phyloP scores from a whole-genome alignment of 2,797 vertebrate genomes.

The Cuculus canorus region DNA sequence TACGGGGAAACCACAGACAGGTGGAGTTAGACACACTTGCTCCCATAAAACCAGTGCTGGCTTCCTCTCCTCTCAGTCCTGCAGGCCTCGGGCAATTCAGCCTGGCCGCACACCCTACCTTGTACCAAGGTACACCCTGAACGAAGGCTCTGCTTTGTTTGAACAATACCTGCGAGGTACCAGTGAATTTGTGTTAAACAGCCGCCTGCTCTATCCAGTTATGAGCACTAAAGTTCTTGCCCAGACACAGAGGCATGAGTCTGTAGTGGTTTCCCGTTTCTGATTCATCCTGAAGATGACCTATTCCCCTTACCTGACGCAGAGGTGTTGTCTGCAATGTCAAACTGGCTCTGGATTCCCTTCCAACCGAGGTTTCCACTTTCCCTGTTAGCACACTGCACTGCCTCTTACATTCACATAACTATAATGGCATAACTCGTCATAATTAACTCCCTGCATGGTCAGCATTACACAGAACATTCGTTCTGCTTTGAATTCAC shows the following conservation, averaged over 20 bases:
- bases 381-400: slow-evolving; percentile 81
- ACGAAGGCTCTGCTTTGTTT: background rate
- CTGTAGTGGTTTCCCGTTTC: background rate
- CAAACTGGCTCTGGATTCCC: slow-evolving; percentile 84
- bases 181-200: background rate
- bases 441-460: background rate
- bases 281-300: background rate
- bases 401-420: background rate
- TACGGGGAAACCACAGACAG: background rate
- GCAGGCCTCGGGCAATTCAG: background rate
- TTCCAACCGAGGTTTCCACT: slow-evolving; percentile 83
- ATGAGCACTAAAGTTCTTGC: background rate
- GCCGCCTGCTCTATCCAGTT: background rate
- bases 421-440: background rate
- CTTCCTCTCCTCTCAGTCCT: background rate
- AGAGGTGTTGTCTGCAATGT: slow-evolving; percentile 82
- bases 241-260: background rate
- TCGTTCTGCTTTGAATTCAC: background rate
- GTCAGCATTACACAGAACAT: background rate
- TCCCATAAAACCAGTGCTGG: background rate
- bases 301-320: slow-evolving; percentile 74
- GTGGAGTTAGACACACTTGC: rapidly evolving
- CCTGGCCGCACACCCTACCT: background rate
- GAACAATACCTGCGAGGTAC: background rate
- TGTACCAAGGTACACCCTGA: background rate